Evolutionary conservation across 2,113 vertebrate genomes (phyloP), one percentile per base, ranked within the genome.

Genomic region (Danio rerio): DNA sequence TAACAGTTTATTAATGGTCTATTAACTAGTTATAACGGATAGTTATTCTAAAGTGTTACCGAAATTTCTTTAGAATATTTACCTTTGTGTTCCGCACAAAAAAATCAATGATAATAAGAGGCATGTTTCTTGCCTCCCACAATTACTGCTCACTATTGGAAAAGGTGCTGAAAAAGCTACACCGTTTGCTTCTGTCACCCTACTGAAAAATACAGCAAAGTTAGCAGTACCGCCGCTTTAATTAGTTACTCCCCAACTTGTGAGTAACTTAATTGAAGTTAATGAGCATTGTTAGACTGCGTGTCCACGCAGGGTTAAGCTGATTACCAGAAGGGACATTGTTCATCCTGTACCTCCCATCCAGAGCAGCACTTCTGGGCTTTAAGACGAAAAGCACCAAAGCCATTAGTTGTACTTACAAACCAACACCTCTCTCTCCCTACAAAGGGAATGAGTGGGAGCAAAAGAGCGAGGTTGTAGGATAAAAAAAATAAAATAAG

Each of bases 321-420:
- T 87, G 89, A 90, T 92, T 91, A 91, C 82, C 74, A 61, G 42
- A 84, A 3, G 42, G 71, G 81, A 80, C 86, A 81, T 75, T 81
- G 63, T 84, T 74, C 16, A 73, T 52, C 20, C 56, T 81, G 62
- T 31, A 16, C 50, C 40, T 56, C 53, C 72, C 12, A 58, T 52
- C 63, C 58, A 21, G 18, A 50, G 75, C 56, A 63, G 42, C 62
- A 82, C 80, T 77, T 76, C 56, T 58, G 53, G 59, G 61, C 13
- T 50, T 72, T 16, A 74, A 66, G 71, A 76, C 65, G 16, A 63
- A 45, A 78, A 45, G 63, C 77, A 78, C 65, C 12, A 56, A 11
- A 83, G 63, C 49, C 66, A 63, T 79, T 73, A 55, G 7, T 56
- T 56, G 53, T 66, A 66, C 53, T 42, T 69, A 63, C 75, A 68